These are phyloP conservation scores for Dendroctonus valens DNA, from an alignment of 1,140 invertebrate species.

Conservation along the genomic window DNA sequence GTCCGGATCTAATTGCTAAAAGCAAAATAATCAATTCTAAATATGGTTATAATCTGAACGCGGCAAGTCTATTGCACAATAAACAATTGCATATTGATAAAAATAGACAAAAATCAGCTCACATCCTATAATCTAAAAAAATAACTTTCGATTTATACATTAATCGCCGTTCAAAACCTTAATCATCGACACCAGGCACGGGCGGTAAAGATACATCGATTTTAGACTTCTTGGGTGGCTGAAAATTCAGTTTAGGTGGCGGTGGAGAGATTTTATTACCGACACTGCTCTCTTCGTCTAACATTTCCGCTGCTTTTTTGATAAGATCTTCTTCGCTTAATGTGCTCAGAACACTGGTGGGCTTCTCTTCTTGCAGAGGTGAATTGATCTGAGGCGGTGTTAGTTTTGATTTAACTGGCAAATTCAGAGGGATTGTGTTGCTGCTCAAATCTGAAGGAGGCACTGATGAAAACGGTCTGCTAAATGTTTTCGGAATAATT, in stretches of 20 bases:
- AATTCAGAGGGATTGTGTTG: slow-evolving; percentile 49
- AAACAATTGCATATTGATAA: too few relatives aligned
- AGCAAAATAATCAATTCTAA: too few relatives aligned
- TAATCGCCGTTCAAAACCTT: neutral
- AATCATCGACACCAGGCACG: slow-evolving; percentile 35
- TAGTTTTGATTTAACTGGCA: slow-evolving; percentile 47
- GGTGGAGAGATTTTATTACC: slow-evolving; percentile 1
- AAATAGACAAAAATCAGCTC: too few relatives aligned
- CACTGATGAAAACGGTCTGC: slow-evolving; percentile 35
- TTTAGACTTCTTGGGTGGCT: slow-evolving; percentile 12
- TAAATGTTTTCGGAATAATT: slow-evolving; percentile 48
- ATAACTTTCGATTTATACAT: too few relatives aligned
- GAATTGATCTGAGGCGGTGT: slow-evolving; percentile 20
- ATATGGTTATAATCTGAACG: too few relatives aligned
- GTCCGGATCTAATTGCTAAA: too few relatives aligned
- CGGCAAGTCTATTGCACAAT: too few relatives aligned
- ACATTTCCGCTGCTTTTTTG: slow-evolving; percentile 58
- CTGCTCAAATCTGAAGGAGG: slow-evolving; percentile 1
- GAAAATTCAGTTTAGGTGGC: slow-evolving; percentile 10
- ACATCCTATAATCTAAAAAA: too few relatives aligned
- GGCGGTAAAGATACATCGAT: slow-evolving; percentile 29
- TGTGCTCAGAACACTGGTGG: slow-evolving; percentile 52
- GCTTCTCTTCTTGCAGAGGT: slow-evolving; percentile 8
- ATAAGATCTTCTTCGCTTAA: slow-evolving; percentile 58
- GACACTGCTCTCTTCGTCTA: slow-evolving; percentile 46